Evolutionary conservation across 2,113 vertebrate species (phyloP), one percentile per base, ranked within the genome.

Genomic region (Micromys minutus): DNA sequence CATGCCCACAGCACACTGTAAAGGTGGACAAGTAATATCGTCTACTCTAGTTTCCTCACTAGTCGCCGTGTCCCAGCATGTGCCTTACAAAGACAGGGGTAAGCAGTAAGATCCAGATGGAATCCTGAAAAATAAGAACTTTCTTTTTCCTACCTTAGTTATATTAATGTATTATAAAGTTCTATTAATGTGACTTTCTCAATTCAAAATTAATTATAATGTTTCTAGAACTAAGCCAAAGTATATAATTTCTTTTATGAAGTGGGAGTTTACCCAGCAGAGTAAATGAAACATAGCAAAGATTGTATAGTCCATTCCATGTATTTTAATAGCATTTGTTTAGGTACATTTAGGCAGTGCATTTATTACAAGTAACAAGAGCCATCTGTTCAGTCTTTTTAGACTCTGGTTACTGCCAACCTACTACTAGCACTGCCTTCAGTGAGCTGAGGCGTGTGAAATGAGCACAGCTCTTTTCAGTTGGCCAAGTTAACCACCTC

Each of bases 181-280:
- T 26, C 52, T 91, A 52, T 77, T 47, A 86, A 93, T 89, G 22
- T 93, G n/a, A 87, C 55, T 86, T 92, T 94, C 34, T 93, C n/a
- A 87, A 61, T 90, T 88, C 50, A 94, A n/a, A 91, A 93, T 94
- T 59, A 93, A 84, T 90, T 92, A 85, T 13, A 12, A 71, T 86
- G n/a, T 94, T 96, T 80, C 24, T 91, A 91, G n/a, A 89, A 89
- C 1, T 85, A 34, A 39, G 50, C 87, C 88, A 57, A 96, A 93
- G 86, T 93, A 55, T 42, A 59, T 61, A 11, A 72, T 84, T 88
- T 95, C 89, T 61, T 71, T 5, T 90, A 65, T 90, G 42, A 89
- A 74, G 52, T 80, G 55, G 31, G 7, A 11, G 9, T 15, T 91
- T 79, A 57, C 90, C 77, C 61, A 92, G 81, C 74, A 95, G 31